These are phyloP conservation scores for Hyles euphorbiae DNA, from an alignment of 1,140 invertebrate species.

Conservation along the genomic window DNA sequence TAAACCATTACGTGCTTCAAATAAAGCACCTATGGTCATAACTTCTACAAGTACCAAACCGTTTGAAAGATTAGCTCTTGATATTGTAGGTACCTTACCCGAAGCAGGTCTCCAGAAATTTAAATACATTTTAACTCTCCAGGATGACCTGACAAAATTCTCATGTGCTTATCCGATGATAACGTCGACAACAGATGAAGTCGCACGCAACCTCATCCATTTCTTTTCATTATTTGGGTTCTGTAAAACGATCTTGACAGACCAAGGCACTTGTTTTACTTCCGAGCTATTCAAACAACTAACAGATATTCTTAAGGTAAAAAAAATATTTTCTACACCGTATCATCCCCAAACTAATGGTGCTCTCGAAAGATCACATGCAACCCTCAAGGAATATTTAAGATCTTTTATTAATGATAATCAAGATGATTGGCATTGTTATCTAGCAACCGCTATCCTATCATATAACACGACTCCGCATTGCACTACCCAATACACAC, in stretches of 20 bases:
- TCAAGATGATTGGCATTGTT: constrained; percentile 34
- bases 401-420: constrained; percentile 34
- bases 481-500: constrained; percentile 19
- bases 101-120: constrained; percentile 22
- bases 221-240: constrained; percentile 48
- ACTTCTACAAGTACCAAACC: constrained; percentile 34
- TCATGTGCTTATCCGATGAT: constrained; percentile 35
- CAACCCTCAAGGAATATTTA: constrained; percentile 36
- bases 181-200: constrained; percentile 26
- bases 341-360: constrained; percentile 52
- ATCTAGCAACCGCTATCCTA: constrained; percentile 27
- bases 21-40: constrained; percentile 40
- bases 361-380: constrained; percentile 26
- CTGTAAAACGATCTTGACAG: constrained; percentile 39
- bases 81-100: constrained; percentile 41
- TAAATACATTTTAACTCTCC: constrained; percentile 42
- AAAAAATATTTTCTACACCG: constrained; percentile 37
- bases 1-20: background rate
- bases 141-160: constrained; percentile 47
- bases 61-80: constrained; percentile 14
- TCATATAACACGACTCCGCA: constrained; percentile 32
- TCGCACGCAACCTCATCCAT: constrained; percentile 32
- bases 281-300: constrained; percentile 41
- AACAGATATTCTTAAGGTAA: constrained; percentile 38
- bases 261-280: constrained; percentile 48